A percentile compares a stretch with the other conserved stretches of the same genome.
These are phyloP conservation scores for Numida meleagris DNA, from an alignment of 2,113 vertebrate species.

Conservation along the genomic window DNA sequence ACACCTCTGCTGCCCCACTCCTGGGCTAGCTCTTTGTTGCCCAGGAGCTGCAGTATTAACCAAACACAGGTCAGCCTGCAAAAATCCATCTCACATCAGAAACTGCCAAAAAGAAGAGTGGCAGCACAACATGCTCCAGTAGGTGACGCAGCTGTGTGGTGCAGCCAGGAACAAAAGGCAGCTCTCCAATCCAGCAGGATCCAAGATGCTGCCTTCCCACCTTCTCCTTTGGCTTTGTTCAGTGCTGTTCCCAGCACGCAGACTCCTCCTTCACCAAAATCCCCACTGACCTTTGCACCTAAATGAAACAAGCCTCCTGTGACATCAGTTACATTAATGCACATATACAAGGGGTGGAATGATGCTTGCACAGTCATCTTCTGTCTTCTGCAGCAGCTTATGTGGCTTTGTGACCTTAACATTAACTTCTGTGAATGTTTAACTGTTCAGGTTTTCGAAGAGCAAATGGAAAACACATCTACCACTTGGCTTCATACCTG, in stretches of 20 bases:
- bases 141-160: not conserved
- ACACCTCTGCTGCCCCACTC: not conserved
- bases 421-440: slow-evolving; percentile 29
- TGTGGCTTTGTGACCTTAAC: not conserved
- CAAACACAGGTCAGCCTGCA: not conserved
- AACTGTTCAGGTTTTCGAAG: not conserved
- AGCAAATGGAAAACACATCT: not conserved
- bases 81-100: not conserved
- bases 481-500: not conserved
- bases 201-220: not conserved
- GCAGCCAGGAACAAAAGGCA: not conserved
- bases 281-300: not conserved
- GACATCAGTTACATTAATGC: accelerated
- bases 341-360: not conserved
- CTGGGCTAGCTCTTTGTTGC: not conserved
- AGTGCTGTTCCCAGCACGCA: not conserved
- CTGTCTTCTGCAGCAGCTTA: not conserved
- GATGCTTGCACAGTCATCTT: not conserved
- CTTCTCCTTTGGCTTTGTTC: not conserved
- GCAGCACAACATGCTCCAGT: not conserved
- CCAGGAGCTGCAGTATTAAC: not conserved
- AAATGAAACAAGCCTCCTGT: not conserved
- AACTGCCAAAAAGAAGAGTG: not conserved
- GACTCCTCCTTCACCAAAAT: not conserved
- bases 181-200: not conserved